Conservation (phyloP, 2,113 vertebrate species). For the Glareola pratincola region DNA sequence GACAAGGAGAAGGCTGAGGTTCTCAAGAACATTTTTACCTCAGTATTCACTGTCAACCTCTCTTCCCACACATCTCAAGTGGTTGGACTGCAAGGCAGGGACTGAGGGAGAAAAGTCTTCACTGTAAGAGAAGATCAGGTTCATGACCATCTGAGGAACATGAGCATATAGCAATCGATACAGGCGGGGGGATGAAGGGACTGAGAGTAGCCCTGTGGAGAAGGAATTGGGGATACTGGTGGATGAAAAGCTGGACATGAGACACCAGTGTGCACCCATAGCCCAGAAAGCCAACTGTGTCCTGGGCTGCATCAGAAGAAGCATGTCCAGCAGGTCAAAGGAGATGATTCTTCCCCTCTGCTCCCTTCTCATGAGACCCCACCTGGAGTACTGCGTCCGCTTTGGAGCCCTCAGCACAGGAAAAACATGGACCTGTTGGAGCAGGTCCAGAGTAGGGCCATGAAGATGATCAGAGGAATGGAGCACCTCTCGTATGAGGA, state of each 20-base stretch:
- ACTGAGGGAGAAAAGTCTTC: neutral
- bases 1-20: neutral
- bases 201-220: neutral
- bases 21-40: neutral
- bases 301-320: too few relatives aligned
- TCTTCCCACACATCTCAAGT: neutral
- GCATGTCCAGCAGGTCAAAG: too few relatives aligned
- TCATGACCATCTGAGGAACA: neutral
- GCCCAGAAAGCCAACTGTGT: neutral
- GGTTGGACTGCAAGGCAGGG: neutral
- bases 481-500: too few relatives aligned
- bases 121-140: neutral
- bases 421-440: too few relatives aligned
- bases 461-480: too few relatives aligned
- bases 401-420: too few relatives aligned
- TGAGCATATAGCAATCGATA: neutral
- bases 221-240: neutral
- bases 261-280: neutral
- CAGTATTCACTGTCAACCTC: neutral
- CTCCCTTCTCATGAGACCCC: too few relatives aligned
- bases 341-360: too few relatives aligned
- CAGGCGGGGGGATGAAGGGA: neutral
- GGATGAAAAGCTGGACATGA: neutral
- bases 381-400: too few relatives aligned
- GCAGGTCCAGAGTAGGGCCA: too few relatives aligned